A percentile compares a stretch with the other conserved stretches of the same genome.
These are phyloP conservation scores for Helicoverpa assulta DNA, from an alignment of 2,888 invertebrate genomes.

Conservation along the genomic window DNA sequence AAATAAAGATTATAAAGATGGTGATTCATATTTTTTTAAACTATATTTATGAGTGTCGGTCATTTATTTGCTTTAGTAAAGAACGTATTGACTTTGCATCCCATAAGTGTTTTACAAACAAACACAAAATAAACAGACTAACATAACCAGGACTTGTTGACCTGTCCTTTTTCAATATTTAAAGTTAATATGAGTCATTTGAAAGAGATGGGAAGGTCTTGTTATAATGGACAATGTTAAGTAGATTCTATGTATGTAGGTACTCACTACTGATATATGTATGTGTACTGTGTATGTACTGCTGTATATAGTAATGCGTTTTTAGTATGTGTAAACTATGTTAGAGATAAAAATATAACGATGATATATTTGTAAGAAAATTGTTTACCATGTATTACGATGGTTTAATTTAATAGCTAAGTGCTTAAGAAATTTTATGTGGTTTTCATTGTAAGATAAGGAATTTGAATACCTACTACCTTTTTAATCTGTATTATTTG, in stretches of 20 bases:
- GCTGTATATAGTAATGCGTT: constrained; percentile 24
- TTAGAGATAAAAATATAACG: no score
- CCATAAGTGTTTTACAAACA: constrained; percentile 35
- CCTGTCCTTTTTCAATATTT: constrained; percentile 38
- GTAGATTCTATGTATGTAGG: constrained; percentile 22
- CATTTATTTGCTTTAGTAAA: constrained; percentile 30
- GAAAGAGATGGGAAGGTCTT: constrained; percentile 1
- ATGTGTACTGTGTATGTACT: constrained; percentile 24
- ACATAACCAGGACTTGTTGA: constrained; percentile 23
- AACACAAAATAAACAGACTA: constrained; percentile 33
- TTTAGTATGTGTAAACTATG: constrained; percentile 7
- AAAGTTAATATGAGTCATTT: constrained; percentile 25
- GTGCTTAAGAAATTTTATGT: no score
- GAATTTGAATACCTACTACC: no score
- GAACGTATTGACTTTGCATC: constrained; percentile 33
- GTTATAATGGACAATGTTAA: not conserved
- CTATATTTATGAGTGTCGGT: constrained; percentile 9
- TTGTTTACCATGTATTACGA: no score
- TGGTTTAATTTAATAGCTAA: no score
- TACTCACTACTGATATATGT: constrained; percentile 3
- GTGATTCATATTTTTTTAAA: constrained; percentile 24
- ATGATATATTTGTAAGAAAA: no score
- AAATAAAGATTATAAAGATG: not conserved
- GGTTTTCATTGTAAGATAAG: no score
- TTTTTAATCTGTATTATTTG: no score